A percentile compares a stretch with the other conserved stretches of the same genome.
Evolutionary conservation across 2,888 invertebrate genomes (phyloP).

Genomic region (Pomacea canaliculata): DNA sequence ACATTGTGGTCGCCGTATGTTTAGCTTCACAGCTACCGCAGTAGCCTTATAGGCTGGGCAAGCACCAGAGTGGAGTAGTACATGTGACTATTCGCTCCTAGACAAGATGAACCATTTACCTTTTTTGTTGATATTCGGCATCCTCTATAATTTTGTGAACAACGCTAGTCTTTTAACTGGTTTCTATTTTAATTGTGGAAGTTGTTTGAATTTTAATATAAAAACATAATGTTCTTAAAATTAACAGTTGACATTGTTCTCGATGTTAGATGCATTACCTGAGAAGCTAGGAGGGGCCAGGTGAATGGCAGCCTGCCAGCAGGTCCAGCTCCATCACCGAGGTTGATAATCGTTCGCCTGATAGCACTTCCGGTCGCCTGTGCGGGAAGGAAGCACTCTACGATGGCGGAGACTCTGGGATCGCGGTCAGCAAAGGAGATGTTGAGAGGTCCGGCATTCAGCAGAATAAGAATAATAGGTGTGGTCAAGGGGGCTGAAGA

Average conservation of each 20-base stretch:
- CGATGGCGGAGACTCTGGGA: constrained; percentile 45
- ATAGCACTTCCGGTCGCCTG: constrained; percentile 62
- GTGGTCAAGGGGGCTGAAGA: background rate
- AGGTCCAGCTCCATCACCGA: constrained; percentile 47
- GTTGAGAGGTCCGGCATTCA: constrained; percentile 64
- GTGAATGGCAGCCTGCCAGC: constrained; percentile 64
- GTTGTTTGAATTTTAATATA: too few species aligned
- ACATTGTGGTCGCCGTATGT: background rate
- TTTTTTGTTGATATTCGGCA: too few species aligned
- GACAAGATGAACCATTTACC: too few species aligned
- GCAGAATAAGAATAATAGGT: constrained; percentile 51
- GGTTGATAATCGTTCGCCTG: constrained; percentile 44
- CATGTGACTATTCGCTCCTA: too few species aligned
- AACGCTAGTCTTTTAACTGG: too few species aligned
- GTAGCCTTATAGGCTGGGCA: too few species aligned
- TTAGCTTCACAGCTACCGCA: too few species aligned
- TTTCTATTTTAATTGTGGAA: too few species aligned
- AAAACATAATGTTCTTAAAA: too few species aligned
- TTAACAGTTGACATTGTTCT: too few species aligned
- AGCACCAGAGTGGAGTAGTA: too few species aligned
- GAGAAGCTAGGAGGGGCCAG: constrained; percentile 43
- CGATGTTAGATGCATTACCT: background rate
- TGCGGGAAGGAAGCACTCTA: constrained; percentile 61
- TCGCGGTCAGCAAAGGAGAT: constrained; percentile 52
- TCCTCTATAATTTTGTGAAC: too few species aligned